Conservation (phyloP, 2,113 vertebrate genomes). For the Triplophysa rosa region DNA sequence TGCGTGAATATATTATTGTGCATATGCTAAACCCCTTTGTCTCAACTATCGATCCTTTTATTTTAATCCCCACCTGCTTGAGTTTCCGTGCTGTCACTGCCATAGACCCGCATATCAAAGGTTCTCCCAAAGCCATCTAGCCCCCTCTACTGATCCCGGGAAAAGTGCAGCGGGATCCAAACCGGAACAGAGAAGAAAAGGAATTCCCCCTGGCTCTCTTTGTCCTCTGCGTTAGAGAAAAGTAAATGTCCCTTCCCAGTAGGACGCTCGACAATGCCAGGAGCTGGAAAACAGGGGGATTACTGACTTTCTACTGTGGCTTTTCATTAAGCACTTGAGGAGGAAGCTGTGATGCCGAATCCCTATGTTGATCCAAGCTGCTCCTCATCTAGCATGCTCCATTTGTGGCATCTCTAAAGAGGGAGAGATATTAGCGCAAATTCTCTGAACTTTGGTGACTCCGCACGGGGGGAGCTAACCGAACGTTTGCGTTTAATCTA, state of each 20-base stretch:
- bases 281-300: constrained; percentile 9
- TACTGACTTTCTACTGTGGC: constrained; percentile 30
- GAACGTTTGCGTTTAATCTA: constrained; percentile 17
- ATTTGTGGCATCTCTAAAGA: constrained; percentile 30
- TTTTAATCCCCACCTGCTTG: constrained; percentile 26
- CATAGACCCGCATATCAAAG: constrained; percentile 44
- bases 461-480: constrained; percentile 17
- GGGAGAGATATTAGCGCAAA: constrained; percentile 20
- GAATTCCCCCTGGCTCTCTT: constrained; percentile 18
- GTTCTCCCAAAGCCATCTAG: constrained; percentile 37
- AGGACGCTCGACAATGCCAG: constrained; percentile 26
- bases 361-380: constrained; percentile 33
- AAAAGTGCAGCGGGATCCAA: neutral
- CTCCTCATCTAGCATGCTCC: constrained; percentile 7
- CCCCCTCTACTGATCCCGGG: constrained; percentile 29
- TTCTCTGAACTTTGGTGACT: constrained; percentile 31
- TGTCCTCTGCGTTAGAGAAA: constrained; percentile 36
- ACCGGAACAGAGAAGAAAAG: constrained; percentile 15
- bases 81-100: neutral
- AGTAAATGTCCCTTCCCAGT: constrained; percentile 36
- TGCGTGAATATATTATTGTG: neutral
- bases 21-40: neutral
- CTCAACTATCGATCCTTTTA: constrained; percentile 12
- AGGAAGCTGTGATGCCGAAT: constrained; percentile 36
- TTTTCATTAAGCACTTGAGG: constrained; percentile 42